Conservation (phyloP, 2,113 vertebrate genomes). For the Nymphicus hollandicus region DNA sequence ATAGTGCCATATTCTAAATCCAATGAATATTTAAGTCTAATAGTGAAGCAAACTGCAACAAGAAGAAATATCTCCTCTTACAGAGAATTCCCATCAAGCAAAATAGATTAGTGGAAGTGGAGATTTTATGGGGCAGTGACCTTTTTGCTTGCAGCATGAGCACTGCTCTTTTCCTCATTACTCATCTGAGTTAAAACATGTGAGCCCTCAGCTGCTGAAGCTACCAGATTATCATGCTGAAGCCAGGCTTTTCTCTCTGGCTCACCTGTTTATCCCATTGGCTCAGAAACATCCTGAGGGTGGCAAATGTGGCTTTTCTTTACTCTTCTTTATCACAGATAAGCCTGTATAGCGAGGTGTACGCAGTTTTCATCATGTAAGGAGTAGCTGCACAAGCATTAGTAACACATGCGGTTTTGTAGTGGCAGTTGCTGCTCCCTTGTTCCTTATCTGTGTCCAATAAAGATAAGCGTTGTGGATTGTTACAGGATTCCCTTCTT, state of each 20-base stretch:
- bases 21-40: background rate
- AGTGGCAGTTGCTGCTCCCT: background rate
- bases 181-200: background rate
- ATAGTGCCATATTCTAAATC: background rate
- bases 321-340: background rate
- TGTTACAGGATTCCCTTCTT: background rate
- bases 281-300: background rate
- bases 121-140: background rate
- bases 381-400: background rate
- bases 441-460: background rate
- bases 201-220: background rate
- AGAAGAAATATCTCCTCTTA: background rate
- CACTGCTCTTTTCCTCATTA: background rate
- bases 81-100: background rate
- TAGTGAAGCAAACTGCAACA: background rate
- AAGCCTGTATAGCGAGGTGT: background rate
- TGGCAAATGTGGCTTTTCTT: background rate
- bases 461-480: background rate
- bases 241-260: background rate
- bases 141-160: background rate
- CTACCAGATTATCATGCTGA: background rate
- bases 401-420: background rate
- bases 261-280: background rate
- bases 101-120: background rate
- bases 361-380: fast-evolving